Evolutionary conservation across 35 echinoderm and acorn worm genomes (phyloP), one percentile per base, ranked within the genome.

Genomic region (Diadema setosum): DNA sequence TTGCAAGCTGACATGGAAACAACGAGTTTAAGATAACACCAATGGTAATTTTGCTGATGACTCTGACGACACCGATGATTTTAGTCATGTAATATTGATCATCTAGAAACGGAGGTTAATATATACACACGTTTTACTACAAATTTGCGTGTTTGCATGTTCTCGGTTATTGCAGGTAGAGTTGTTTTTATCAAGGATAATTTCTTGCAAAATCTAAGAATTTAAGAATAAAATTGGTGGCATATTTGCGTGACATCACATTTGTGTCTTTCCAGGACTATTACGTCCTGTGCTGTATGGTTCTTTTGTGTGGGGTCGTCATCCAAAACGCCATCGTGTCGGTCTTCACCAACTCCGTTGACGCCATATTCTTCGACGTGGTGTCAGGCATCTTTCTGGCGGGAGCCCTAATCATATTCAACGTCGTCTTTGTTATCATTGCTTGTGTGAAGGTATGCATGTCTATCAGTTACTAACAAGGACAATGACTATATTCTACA

Each of bases 251-350:
- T 2, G 9, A 25, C 23, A 44, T 5, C 31, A 41, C 18, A 63
- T 32, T 92, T 12, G 42, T 21, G 83, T 75, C 46, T 59, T n/a
- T n/a, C n/a, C n/a, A 97, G 95, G 95, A 97, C 46, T 94, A 97
- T 57, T 97, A 97, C 82, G 91, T 97, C 25, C 44, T 97, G 25
- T 97, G 88, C 42, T 90, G 95, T 40, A 59, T 97, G 70, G 70
- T 83, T 2, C 93, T 97, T 80, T 88, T 94, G 42, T 97, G 95
- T 84, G 4, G 84, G 1, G 89, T 90, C 50, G 95, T 97, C 5
- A 80, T 82, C 30, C 91, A 93, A 52, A 97, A 97, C 85, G 95
- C 95, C 11, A 29, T 87, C 12, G 95, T 84, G 42, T 93, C 91
- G 1, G 40, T 70, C n/a, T 78, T 88, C 34, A 5, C 18, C 25